Evolutionary conservation across 2,797 vertebrate species (phyloP).

Genomic region (Corythornis leucogaster): DNA sequence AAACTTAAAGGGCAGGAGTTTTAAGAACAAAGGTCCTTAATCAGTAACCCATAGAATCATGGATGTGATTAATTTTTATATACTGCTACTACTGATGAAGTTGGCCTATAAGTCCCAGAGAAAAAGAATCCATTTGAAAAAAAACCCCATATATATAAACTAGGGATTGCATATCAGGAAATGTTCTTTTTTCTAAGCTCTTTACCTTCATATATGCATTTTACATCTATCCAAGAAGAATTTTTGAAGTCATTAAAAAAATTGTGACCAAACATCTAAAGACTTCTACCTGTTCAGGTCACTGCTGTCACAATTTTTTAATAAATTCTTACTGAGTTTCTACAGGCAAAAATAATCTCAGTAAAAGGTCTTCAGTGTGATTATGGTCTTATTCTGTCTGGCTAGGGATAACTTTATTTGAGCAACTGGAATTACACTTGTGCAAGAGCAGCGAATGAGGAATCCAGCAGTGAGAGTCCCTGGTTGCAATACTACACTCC

Average conservation of each 20-base stretch:
- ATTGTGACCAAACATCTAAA: not conserved
- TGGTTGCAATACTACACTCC: not conserved
- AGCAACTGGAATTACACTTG: not conserved
- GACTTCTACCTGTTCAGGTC: not conserved
- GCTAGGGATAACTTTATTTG: not conserved
- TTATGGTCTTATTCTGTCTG: not conserved
- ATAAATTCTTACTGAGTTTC: not conserved
- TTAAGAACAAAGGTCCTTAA: not conserved
- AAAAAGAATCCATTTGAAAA: not conserved
- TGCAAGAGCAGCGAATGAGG: not conserved
- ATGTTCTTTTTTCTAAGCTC: not conserved
- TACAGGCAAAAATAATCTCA: not conserved
- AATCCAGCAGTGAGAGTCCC: not conserved
- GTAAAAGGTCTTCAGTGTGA: not conserved
- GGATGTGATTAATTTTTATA: not conserved
- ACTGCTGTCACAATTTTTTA: not conserved
- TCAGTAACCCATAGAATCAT: not conserved
- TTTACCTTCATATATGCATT: not conserved
- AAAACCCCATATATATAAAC: not conserved
- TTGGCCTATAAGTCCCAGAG: not conserved
- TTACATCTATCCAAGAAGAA: not conserved
- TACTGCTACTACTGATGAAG: not conserved
- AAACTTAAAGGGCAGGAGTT: not conserved
- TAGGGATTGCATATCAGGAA: not conserved
- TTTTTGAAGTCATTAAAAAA: not conserved